A percentile compares a stretch with the other conserved stretches of the same genome.
These are phyloP conservation scores for Stomatorhinus ivindoensis DNA, from an alignment of 2,113 vertebrate genomes.

Conservation along the genomic window DNA sequence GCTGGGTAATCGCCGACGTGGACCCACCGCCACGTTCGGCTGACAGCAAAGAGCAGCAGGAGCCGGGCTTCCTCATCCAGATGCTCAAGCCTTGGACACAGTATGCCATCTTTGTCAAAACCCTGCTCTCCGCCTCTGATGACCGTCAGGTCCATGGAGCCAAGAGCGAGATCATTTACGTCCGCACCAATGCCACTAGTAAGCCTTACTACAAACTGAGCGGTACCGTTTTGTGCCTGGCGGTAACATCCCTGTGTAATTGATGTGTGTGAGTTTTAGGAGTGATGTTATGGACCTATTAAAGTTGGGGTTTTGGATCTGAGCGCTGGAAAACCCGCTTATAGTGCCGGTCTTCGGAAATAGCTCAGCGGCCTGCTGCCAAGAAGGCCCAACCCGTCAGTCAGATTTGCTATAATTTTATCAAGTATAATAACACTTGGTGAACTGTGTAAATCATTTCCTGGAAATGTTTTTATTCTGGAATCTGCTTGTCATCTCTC, in stretches of 20 bases:
- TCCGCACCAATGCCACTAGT: conserved; percentile 86
- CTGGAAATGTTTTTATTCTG: not conserved
- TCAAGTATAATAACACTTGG: not conserved
- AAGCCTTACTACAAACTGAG: conserved; percentile 41
- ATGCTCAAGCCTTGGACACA: conserved; percentile 91
- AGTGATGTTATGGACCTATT: not conserved
- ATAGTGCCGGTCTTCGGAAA: not conserved
- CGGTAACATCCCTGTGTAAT: not conserved
- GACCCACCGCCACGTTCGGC: conserved; percentile 70
- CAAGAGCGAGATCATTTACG: conserved; percentile 93
- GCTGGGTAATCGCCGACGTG: conserved; percentile 90
- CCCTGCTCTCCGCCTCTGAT: conserved; percentile 83
- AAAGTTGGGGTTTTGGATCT: not conserved
- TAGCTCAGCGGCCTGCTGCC: not conserved
- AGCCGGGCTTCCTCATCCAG: conserved; percentile 74
- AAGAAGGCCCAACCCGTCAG: not conserved
- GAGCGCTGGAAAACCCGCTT: not conserved
- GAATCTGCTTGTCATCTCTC: not conserved
- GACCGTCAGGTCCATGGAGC: conserved; percentile 83
- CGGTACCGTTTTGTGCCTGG: not conserved
- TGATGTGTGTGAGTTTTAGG: not conserved
- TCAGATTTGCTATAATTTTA: not conserved
- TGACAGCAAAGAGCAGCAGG: conserved; percentile 58
- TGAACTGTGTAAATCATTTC: not conserved
- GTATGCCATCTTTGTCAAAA: conserved; percentile 94